Evolutionary conservation across 2,797 vertebrate species (phyloP).

Genomic region (Scyliorhinus canicula): DNA sequence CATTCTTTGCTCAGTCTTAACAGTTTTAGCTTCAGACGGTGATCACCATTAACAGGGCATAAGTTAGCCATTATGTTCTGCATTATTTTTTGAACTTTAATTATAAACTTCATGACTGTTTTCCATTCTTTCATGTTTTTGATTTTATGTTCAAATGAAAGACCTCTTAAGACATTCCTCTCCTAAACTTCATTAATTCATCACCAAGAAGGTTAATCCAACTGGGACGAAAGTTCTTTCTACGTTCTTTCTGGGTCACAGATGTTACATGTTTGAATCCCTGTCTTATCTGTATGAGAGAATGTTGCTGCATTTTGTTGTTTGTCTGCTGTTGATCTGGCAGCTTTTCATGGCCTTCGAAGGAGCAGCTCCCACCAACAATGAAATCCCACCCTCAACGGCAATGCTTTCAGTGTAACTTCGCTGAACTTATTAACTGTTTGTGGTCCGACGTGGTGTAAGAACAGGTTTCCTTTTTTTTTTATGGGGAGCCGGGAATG

Average conservation of each 20-base stretch:
- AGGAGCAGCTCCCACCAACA: conserved; percentile 46
- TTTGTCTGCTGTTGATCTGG: conserved; percentile 46
- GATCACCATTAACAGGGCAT: not conserved
- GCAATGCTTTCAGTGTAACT: conserved; percentile 38
- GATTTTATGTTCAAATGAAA: conserved; percentile 21
- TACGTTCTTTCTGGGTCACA: conserved; percentile 46
- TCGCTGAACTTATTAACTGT: not conserved
- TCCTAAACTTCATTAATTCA: conserved; percentile 14
- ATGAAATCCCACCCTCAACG: conserved; percentile 45
- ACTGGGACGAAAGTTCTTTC: conserved; percentile 26
- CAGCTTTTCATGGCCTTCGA: conserved; percentile 55
- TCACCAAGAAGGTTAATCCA: conserved; percentile 23
- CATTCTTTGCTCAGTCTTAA: not conserved
- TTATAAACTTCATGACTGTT: not conserved
- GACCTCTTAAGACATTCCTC: not conserved
- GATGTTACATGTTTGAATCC: conserved; percentile 58
- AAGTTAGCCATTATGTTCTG: conserved; percentile 22
- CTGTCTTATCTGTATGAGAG: conserved; percentile 54
- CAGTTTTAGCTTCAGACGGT: not conserved
- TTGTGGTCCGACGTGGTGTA: not conserved
- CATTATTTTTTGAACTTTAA: not conserved
- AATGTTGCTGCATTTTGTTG: conserved; percentile 45
- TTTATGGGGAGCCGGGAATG: not conserved
- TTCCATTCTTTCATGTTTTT: conserved; percentile 25
- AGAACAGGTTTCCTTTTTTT: not conserved